These are phyloP conservation scores for Eurytoma adleriae DNA, from an alignment of 2,888 invertebrate genomes.

Conservation along the genomic window DNA sequence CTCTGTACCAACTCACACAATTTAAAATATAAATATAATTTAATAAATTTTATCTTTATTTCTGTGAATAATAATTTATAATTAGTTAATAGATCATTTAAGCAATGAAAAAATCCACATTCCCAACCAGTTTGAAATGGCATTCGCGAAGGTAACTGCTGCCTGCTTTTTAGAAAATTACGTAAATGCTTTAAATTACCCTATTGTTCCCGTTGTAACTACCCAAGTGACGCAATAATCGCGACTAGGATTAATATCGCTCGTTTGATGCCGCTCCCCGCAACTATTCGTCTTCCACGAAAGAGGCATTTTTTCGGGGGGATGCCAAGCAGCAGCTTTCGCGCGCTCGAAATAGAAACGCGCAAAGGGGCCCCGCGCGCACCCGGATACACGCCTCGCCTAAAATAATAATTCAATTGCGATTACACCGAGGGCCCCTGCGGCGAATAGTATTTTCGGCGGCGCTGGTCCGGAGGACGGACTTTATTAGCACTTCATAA, in stretches of 20 bases:
- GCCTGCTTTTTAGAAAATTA: no score
- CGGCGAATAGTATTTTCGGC: constrained; percentile 65
- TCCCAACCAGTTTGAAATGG: neutral
- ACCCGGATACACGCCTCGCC: constrained; percentile 63
- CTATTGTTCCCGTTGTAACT: constrained; percentile 5
- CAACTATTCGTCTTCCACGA: constrained; percentile 51
- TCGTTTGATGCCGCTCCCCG: constrained; percentile 32
- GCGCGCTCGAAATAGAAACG: constrained; percentile 60
- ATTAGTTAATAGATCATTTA: no score
- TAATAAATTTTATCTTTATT: no score
- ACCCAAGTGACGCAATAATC: constrained; percentile 63
- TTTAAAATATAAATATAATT: no score
- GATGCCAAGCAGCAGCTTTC: constrained; percentile 3
- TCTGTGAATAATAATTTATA: no score
- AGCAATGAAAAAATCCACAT: no score
- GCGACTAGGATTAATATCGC: constrained; percentile 40
- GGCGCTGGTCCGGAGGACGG: constrained; percentile 30
- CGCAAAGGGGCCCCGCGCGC: constrained; percentile 48
- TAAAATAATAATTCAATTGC: constrained; percentile 68
- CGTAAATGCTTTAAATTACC: no score
- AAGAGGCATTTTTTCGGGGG: constrained; percentile 1
- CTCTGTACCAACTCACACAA: no score
- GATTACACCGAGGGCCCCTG: constrained; percentile 62
- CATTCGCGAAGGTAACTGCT: neutral
- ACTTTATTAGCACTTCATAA: constrained; percentile 15